A percentile compares a stretch with the other conserved stretches of the same genome.
Evolutionary conservation across 2,113 vertebrate species (phyloP).

Genomic region (Oncorhynchus keta): DNA sequence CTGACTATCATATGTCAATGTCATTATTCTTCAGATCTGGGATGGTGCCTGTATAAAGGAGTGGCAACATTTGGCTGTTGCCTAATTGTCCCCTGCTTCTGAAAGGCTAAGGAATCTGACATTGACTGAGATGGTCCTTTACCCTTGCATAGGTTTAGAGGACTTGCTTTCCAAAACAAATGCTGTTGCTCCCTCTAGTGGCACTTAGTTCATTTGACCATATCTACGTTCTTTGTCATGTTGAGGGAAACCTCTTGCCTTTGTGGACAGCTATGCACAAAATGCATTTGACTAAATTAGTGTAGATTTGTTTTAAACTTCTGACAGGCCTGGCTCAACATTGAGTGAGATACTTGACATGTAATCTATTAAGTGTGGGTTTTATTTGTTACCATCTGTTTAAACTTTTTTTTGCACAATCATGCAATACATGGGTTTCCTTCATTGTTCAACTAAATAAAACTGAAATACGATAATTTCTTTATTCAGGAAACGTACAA

Average conservation of each 20-base stretch:
- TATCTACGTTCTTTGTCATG: conserved; percentile 29
- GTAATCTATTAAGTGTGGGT: not conserved
- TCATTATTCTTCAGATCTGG: not conserved
- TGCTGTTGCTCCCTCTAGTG: conserved; percentile 73
- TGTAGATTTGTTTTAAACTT: not conserved
- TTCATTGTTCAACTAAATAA: not conserved
- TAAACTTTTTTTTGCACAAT: conserved; percentile 16
- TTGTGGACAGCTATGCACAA: conserved; percentile 1
- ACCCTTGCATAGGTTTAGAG: not conserved
- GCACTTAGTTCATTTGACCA: conserved; percentile 14
- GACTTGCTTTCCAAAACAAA: conserved; percentile 34
- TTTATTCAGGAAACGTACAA: conserved; percentile 25
- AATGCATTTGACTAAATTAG: conserved; percentile 10
- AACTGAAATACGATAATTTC: conserved; percentile 14
- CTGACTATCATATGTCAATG: not conserved
- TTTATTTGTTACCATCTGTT: conserved; percentile 4
- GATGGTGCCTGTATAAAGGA: not conserved
- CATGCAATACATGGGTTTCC: conserved; percentile 46
- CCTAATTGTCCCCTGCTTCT: not conserved
- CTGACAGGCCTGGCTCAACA: conserved; percentile 7
- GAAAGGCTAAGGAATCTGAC: not conserved
- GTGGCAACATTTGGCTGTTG: not conserved
- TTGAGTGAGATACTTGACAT: conserved; percentile 6
- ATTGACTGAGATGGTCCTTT: not conserved
- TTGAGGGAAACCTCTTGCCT: conserved; percentile 3